phyloP scores from a whole-genome alignment of 2,888 invertebrate genomes.

The Brassicogethes aeneus region DNA sequence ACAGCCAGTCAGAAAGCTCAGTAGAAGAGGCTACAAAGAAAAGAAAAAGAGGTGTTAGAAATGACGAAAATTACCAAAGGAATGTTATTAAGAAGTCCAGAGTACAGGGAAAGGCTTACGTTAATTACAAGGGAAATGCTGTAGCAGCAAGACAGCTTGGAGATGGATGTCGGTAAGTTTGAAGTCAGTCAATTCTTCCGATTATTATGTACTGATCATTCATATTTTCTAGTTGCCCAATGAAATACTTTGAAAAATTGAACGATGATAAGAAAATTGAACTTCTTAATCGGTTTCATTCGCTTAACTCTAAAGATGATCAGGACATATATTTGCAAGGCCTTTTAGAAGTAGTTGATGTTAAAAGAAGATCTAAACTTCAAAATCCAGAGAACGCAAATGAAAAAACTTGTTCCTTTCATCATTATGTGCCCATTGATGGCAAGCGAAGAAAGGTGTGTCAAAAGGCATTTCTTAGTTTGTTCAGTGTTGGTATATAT shows the following conservation, averaged over 20 bases:
- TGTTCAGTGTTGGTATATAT: background rate
- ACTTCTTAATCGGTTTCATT: no score
- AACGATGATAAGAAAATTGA: no score
- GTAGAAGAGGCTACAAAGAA: no score
- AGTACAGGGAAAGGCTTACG: constrained; percentile 2
- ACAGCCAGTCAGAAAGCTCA: no score
- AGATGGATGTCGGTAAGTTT: background rate
- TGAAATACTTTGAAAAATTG: background rate
- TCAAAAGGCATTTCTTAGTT: constrained; percentile 1
- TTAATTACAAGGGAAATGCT: constrained; percentile 1
- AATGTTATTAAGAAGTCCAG: constrained; percentile 2
- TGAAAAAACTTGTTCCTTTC: background rate
- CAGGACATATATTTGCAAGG: background rate
- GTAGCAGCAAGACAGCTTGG: background rate
- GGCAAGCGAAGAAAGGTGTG: background rate
- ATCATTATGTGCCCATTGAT: background rate
- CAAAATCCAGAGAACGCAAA: background rate
- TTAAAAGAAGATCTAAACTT: background rate
- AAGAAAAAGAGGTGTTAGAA: constrained; percentile 1
- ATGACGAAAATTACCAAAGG: constrained; percentile 1
- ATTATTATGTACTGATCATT: no score
- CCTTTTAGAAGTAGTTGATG: background rate
- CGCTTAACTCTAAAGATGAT: background rate
- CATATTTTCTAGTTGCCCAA: background rate
- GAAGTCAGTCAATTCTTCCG: no score